phyloP scores from a whole-genome alignment of 2,797 vertebrate species.

The Chrysocyon brachyurus region DNA sequence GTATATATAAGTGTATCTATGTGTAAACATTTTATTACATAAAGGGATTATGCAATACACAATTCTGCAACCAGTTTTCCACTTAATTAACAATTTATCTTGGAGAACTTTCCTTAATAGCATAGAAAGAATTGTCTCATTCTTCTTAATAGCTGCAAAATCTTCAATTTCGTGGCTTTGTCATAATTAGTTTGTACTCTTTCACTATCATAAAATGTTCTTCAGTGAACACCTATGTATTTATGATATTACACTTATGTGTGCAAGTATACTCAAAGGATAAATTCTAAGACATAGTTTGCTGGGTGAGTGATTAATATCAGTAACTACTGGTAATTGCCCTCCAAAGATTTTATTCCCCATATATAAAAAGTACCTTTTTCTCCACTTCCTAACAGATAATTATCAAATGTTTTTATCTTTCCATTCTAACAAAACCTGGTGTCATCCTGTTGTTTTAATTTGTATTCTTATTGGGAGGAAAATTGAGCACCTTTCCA shows the following conservation, averaged over 20 bases:
- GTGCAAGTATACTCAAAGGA: neutral
- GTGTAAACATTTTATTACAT: neutral
- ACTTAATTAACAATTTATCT: neutral
- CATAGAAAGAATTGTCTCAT: neutral
- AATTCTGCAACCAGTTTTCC: constrained; percentile 25
- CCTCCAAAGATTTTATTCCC: neutral
- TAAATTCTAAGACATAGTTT: constrained; percentile 7
- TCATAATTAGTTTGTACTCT: constrained; percentile 13
- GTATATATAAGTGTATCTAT: neutral
- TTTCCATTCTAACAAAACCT: constrained; percentile 25
- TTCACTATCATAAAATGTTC: neutral
- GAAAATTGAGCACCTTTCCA: neutral
- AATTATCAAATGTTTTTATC: constrained; percentile 41
- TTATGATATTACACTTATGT: neutral
- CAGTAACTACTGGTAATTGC: neutral
- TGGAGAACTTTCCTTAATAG: neutral
- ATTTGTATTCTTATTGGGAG: constrained; percentile 35
- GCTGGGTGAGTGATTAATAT: constrained; percentile 36
- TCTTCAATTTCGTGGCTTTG: constrained; percentile 16
- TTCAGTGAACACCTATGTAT: neutral
- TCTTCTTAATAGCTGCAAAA: neutral
- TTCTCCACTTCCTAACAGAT: constrained; percentile 18
- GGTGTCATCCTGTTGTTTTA: neutral
- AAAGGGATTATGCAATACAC: neutral
- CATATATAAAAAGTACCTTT: neutral